A percentile compares a stretch with the other conserved stretches of the same genome.
Evolutionary conservation across 2,113 vertebrate genomes (phyloP).

Genomic region (Microcebus griseorufus): DNA sequence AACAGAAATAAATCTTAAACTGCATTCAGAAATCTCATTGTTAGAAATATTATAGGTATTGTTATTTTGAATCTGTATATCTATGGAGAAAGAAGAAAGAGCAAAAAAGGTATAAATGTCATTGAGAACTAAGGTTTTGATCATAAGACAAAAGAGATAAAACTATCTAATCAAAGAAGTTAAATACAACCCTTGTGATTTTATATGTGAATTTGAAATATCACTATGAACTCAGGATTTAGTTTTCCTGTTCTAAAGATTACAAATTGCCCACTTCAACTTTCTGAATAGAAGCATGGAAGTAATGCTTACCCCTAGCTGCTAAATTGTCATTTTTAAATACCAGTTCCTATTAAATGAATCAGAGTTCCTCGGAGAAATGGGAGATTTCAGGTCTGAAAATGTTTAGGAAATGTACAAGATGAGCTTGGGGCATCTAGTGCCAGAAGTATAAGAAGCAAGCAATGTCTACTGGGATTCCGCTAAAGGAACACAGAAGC

Average conservation of each 20-base stretch:
- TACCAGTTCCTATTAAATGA: background rate
- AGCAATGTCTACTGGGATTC: background rate
- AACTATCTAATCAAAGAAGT: background rate
- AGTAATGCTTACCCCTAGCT: background rate
- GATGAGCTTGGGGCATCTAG: background rate
- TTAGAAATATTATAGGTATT: constrained; percentile 6
- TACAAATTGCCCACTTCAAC: background rate
- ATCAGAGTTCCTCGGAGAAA: constrained; percentile 14
- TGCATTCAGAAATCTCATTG: background rate
- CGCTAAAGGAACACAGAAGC: background rate
- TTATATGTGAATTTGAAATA: constrained; percentile 30
- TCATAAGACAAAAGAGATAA: background rate
- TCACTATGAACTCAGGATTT: background rate
- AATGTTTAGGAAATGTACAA: background rate
- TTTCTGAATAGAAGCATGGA: constrained; percentile 22
- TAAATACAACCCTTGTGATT: constrained; percentile 18
- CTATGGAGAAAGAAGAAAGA: background rate
- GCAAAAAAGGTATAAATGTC: background rate
- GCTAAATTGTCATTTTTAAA: constrained; percentile 10
- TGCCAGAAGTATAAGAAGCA: background rate
- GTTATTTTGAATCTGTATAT: constrained; percentile 23
- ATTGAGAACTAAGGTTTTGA: constrained; percentile 40
- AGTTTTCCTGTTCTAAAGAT: constrained; percentile 30
- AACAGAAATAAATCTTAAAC: background rate
- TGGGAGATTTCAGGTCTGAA: background rate